Conservation (phyloP, 1,140 invertebrate species). For the Drosophila sechellia region DNA sequence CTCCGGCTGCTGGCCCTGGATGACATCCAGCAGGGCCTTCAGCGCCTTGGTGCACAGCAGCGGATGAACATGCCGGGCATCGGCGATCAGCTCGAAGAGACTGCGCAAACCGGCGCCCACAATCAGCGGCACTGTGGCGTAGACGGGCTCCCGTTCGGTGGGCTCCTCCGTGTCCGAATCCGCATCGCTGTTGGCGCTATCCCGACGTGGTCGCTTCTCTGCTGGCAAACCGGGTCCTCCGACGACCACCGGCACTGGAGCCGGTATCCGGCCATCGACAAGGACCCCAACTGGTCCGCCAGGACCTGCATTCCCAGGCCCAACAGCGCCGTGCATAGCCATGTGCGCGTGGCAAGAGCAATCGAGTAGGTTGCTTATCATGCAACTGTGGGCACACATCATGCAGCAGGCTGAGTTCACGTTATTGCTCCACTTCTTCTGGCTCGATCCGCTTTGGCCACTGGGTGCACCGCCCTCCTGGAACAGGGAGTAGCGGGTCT, state of each 20-base stretch:
- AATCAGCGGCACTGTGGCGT: constrained; percentile 87
- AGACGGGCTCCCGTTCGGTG: constrained; percentile 68
- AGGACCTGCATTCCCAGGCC: constrained; percentile 3
- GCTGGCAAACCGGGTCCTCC: constrained; percentile 24
- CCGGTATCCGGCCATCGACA: constrained; percentile 23
- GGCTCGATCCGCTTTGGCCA: constrained; percentile 8
- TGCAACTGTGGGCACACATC: constrained; percentile 71
- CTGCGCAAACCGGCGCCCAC: constrained; percentile 95
- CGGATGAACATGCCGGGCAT: constrained; percentile 92
- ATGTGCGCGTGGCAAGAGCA: constrained; percentile 73
- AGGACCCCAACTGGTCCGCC: constrained; percentile 11
- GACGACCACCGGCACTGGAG: constrained; percentile 20
- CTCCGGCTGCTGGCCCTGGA: constrained; percentile 89
- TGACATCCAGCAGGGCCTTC: constrained; percentile 93
- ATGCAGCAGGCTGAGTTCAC: constrained; percentile 70
- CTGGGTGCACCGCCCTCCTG: constrained; percentile 50
- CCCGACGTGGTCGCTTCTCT: constrained; percentile 57
- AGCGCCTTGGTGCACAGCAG: constrained; percentile 94
- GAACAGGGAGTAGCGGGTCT: constrained; percentile 78
- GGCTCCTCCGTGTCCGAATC: constrained; percentile 76
- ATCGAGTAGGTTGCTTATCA: constrained; percentile 72
- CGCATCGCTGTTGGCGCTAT: constrained; percentile 78
- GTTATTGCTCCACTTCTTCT: constrained; percentile 56
- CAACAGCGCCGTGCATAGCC: constrained; percentile 17
- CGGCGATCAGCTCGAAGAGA: constrained; percentile 95